Base-by-base conservation (phyloP, 1,140 invertebrate genomes). In the Caenorhabditis tropicalis region DNA sequence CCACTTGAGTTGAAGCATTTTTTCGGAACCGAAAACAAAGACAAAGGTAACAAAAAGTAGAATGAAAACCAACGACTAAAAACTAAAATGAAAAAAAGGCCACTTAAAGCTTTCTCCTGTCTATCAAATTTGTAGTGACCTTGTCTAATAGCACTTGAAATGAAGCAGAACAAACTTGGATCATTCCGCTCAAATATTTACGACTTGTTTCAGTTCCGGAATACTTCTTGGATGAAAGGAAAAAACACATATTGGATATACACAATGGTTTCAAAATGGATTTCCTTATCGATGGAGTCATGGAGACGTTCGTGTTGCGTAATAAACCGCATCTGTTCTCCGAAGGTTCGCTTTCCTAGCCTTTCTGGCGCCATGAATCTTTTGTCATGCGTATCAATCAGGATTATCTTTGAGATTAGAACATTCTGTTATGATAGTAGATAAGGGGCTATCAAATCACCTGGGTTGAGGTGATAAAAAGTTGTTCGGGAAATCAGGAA, bases 1-100 rank as follows among this genome's bases (percentile, higher is more conserved):
- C 58, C 81, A 36, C 48, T 84, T 19, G 60, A 86, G 48, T 39
- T 83, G 65, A 85, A 86, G 51, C 85, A 86, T 29, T 31, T 86
- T 16, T 86, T 86, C 49, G 85, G 85, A 82, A 79, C 60, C n/a
- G 56, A 86, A 81, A 53, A 79, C 53, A 80, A 81, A 70, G 85
- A 60, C 33, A 81, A 86, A 70, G 85, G 85, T 86, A 70, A 85
- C 36, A 27, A 27, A 31, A 70, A 83, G 15, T 24, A 12, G 70
- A 53, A 16, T 46, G 33, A 39, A 48, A 85, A 48, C 19, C 51
- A 51, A 5, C 48, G 48, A 51, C 48, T 51, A n/a, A 27, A 56
- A 56, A 56, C 53, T 27, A 9, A 27, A 24, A 4, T 21, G 46
- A 29, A 86, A 7, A 43, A 7, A 15, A n/a, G n/a, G n/a, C 43